Conservation (phyloP, 2,113 vertebrate genomes). For the Percopsis transmontana region DNA sequence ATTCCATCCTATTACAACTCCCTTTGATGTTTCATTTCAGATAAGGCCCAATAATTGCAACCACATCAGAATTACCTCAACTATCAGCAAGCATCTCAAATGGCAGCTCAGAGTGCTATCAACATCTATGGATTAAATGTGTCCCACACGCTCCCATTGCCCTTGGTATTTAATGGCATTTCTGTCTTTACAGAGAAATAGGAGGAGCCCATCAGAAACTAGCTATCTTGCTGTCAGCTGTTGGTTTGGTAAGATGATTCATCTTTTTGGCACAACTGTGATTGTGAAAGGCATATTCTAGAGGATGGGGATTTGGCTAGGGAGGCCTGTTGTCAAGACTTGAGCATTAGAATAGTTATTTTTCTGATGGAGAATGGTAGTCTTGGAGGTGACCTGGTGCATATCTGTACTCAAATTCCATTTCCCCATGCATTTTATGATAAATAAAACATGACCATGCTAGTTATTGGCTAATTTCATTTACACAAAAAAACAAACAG, state of each 20-base stretch:
- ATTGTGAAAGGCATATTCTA: constrained; percentile 3
- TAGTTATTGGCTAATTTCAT: constrained; percentile 16
- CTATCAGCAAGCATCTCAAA: constrained; percentile 61
- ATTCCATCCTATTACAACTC: constrained; percentile 10
- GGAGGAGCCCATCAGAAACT: constrained; percentile 47
- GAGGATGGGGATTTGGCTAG: not conserved
- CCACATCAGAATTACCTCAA: constrained; percentile 36
- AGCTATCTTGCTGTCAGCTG: not conserved
- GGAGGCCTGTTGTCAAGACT: constrained; percentile 1
- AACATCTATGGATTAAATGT: constrained; percentile 29
- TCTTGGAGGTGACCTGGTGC: not conserved
- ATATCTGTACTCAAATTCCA: not conserved
- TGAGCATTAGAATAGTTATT: not conserved
- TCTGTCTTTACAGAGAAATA: constrained; percentile 52
- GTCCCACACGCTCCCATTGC: constrained; percentile 31
- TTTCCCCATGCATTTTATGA: not conserved
- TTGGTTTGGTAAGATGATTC: not conserved
- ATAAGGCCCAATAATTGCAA: constrained; percentile 67
- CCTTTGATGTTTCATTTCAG: constrained; percentile 65
- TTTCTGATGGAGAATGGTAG: not conserved
- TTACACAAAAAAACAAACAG: constrained; percentile 8
- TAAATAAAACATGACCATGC: not conserved
- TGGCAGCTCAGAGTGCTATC: constrained; percentile 42
- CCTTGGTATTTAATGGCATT: constrained; percentile 72
- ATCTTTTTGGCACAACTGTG: not conserved